phyloP scores from a whole-genome alignment of 2,113 vertebrate species.

The Lates calcarifer region DNA sequence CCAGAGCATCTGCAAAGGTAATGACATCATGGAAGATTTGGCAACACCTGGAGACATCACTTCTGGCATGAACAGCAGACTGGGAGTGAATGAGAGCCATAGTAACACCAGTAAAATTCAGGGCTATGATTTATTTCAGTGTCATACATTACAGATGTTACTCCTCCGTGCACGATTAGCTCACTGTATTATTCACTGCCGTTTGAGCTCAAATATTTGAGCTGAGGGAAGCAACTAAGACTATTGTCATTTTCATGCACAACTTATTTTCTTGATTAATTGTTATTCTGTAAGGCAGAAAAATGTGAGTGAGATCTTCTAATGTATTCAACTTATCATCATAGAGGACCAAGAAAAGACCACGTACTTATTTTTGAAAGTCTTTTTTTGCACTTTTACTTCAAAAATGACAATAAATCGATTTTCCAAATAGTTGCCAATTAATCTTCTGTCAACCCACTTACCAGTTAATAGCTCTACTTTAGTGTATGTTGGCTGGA shows the following conservation, averaged over 20 bases:
- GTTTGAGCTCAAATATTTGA: neutral
- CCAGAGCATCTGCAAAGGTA: constrained; percentile 21
- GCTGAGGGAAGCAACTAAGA: neutral
- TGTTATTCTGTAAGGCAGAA: neutral
- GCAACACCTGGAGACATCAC: constrained; percentile 56
- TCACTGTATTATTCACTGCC: neutral
- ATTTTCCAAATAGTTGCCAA: neutral
- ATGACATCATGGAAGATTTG: constrained; percentile 64
- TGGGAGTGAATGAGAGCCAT: neutral
- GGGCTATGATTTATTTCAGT: constrained; percentile 19
- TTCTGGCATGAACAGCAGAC: neutral
- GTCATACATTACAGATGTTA: constrained; percentile 32
- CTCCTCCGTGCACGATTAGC: neutral
- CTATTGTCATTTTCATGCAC: neutral
- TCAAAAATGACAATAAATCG: neutral
- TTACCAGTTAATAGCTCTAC: neutral
- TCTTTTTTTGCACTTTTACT: neutral
- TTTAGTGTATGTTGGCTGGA: neutral
- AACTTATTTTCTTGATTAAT: neutral
- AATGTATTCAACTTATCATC: neutral
- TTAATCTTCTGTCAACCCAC: neutral
- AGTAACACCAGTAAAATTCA: constrained; percentile 22
- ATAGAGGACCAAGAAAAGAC: neutral
- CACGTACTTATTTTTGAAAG: neutral
- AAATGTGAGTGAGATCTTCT: neutral